These are phyloP conservation scores for Microplitis manilae DNA, from an alignment of 2,888 invertebrate genomes.

Conservation along the genomic window DNA sequence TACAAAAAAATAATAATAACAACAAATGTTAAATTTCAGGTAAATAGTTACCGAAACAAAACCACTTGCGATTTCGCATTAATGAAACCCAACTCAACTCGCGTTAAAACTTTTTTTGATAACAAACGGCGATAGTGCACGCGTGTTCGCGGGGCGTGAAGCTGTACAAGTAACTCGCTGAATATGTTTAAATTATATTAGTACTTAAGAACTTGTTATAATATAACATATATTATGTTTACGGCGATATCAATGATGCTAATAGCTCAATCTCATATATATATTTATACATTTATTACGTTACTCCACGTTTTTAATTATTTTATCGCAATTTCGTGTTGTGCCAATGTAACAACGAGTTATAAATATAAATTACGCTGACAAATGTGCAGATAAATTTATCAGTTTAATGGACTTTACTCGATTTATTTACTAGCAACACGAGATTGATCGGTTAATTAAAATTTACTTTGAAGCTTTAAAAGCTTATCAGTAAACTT, in stretches of 20 bases:
- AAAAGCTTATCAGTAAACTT: too few relatives aligned
- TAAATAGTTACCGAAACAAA: background rate
- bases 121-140: constrained; percentile 32
- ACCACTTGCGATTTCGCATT: background rate
- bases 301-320: background rate
- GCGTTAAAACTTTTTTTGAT: constrained; percentile 20
- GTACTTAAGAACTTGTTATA: background rate
- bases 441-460: too few relatives aligned
- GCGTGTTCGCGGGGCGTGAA: constrained; percentile 36
- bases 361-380: too few relatives aligned
- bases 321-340: too few relatives aligned
- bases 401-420: too few relatives aligned
- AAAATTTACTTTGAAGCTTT: too few relatives aligned
- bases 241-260: background rate
- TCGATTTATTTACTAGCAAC: too few relatives aligned
- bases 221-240: background rate
- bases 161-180: constrained; percentile 24
- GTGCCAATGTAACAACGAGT: too few relatives aligned
- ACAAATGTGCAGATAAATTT: too few relatives aligned
- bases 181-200: constrained; percentile 7
- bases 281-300: background rate
- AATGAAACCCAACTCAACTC: background rate
- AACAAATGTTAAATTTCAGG: background rate
- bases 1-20: background rate
- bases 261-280: background rate